phyloP scores from a whole-genome alignment of 2,888 invertebrate species.

The Heterodera filipjevi region DNA sequence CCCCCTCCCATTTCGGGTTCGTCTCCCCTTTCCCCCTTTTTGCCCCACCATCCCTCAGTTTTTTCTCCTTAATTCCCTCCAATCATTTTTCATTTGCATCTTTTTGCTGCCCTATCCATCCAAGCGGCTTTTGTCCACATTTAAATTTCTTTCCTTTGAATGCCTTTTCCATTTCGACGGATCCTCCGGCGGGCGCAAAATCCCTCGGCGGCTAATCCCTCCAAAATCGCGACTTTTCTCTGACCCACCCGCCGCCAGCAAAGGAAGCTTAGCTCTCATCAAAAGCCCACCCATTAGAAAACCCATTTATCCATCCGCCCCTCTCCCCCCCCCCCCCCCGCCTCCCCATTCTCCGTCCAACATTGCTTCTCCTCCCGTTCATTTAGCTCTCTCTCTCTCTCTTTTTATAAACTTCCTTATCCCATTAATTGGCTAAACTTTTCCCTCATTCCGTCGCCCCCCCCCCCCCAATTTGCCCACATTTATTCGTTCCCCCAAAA shows the following conservation, averaged over 20 bases:
- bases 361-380: background rate
- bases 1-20: no score
- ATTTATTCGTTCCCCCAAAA: background rate
- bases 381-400: background rate
- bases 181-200: background rate
- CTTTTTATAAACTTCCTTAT: slow-evolving; percentile 5
- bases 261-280: background rate
- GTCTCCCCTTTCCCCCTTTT: no score
- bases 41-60: no score
- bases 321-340: background rate
- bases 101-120: background rate
- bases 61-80: no score
- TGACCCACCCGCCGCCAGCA: background rate
- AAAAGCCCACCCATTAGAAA: slow-evolving; percentile 4
- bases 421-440: slow-evolving; percentile 8
- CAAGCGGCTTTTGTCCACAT: background rate
- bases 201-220: slow-evolving; percentile 3
- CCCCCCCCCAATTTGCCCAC: background rate
- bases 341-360: background rate
- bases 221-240: slow-evolving; percentile 1
- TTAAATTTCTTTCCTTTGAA: background rate
- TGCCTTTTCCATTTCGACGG: background rate
- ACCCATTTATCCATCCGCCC: background rate
- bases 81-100: background rate
- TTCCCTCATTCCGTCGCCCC: background rate